A percentile compares a stretch with the other conserved stretches of the same genome.
phyloP scores from a whole-genome alignment of 2,888 invertebrate species.

The Thumatha senex region DNA sequence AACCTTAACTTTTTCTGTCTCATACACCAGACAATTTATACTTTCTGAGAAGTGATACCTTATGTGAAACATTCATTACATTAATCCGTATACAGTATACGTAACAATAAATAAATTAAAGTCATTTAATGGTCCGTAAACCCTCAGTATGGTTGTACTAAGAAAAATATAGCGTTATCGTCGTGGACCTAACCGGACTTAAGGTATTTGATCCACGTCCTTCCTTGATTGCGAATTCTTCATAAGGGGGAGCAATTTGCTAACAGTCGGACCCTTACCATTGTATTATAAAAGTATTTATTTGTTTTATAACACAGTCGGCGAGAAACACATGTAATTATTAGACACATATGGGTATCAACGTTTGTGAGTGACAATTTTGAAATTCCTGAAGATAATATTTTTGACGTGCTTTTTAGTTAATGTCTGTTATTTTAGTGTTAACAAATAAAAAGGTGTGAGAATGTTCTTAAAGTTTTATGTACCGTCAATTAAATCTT shows the following conservation, averaged over 20 bases:
- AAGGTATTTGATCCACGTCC: constrained; percentile 44
- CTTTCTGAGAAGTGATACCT: constrained; percentile 1
- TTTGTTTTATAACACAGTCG: no score
- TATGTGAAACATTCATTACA: constrained; percentile 2
- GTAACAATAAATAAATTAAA: constrained; percentile 15
- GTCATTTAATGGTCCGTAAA: constrained; percentile 17
- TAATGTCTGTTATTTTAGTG: no score
- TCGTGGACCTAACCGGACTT: constrained; percentile 23
- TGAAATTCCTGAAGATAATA: not conserved
- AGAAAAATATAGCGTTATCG: constrained; percentile 13
- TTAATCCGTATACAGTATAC: constrained; percentile 1
- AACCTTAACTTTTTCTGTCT: not conserved
- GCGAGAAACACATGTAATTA: no score
- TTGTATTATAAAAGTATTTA: not conserved
- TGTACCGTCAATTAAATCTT: no score
- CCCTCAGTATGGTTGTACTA: not conserved
- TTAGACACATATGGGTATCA: not conserved
- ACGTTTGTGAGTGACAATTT: not conserved
- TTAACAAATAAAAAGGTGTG: no score
- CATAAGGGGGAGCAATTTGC: constrained; percentile 20
- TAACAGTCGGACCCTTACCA: constrained; percentile 6
- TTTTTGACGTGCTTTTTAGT: no score
- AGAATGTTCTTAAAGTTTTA: no score
- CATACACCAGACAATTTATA: not conserved
- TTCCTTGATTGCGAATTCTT: constrained; percentile 38